Conservation (phyloP, 2,113 vertebrate genomes). For the Elaphurus davidianus region DNA sequence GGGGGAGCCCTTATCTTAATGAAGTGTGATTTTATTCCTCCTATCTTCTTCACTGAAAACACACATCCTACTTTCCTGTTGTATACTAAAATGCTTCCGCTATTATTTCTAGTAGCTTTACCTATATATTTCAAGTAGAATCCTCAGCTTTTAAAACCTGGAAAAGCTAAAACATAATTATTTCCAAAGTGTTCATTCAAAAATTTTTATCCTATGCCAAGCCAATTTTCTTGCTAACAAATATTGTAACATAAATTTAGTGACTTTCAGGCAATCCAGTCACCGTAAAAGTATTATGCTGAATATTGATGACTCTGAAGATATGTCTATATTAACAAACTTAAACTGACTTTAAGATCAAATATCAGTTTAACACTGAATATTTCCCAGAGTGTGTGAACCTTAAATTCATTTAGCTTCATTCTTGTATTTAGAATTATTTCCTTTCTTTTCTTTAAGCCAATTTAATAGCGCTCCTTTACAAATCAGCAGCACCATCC, state of each 20-base stretch:
- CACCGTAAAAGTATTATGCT: not conserved
- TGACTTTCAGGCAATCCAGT: not conserved
- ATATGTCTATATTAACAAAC: not conserved
- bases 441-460: not conserved
- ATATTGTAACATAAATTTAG: not conserved
- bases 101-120: not conserved
- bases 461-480: not conserved
- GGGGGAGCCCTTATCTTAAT: not conserved
- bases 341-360: not conserved
- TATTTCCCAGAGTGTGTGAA: not conserved
- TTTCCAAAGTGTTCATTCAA: not conserved
- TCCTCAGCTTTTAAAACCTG: not conserved
- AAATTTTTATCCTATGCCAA: not conserved
- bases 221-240: not conserved
- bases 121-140: not conserved
- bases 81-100: not conserved
- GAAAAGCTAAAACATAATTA: not conserved
- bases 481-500: not conserved
- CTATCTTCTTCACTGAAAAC: not conserved
- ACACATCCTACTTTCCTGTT: not conserved
- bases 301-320: not conserved
- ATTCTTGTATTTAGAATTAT: not conserved
- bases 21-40: not conserved
- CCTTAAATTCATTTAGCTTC: not conserved
- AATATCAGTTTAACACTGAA: not conserved